These are phyloP conservation scores for Porites lobata DNA, from an alignment of 92 coral and sea anemone species.

Conservation along the genomic window DNA sequence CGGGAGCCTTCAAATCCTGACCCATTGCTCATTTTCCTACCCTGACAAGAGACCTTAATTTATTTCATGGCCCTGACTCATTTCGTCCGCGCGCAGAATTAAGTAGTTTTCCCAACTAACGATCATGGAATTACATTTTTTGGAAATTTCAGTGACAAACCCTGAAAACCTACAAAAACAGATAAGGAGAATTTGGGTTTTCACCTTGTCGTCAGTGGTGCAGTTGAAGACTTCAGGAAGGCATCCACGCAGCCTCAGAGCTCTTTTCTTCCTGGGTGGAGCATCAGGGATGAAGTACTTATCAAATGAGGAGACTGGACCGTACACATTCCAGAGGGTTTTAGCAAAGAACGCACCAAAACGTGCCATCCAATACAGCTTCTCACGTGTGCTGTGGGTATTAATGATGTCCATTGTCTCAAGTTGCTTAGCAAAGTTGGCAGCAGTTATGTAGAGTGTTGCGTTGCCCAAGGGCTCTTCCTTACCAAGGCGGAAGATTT, in stretches of 20 bases:
- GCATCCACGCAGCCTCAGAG: constrained; percentile 31
- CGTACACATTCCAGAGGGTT: constrained; percentile 56
- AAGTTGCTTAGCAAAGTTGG: constrained; percentile 65
- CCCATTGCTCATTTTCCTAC: too few species aligned
- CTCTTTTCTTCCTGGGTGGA: constrained; percentile 55
- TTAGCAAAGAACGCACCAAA: constrained; percentile 53
- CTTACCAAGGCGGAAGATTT: constrained; percentile 10
- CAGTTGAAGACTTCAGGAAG: constrained; percentile 40
- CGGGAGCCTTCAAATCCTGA: too few species aligned
- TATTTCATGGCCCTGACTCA: too few species aligned
- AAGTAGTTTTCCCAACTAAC: too few species aligned
- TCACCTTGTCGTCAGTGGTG: constrained; percentile 53
- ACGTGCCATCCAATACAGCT: constrained; percentile 44
- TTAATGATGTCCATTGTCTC: constrained; percentile 57
- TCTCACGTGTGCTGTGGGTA: constrained; percentile 41
- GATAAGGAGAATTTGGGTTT: neutral
- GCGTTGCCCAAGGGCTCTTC: constrained; percentile 48
- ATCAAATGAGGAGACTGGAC: constrained; percentile 35
- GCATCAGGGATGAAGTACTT: constrained; percentile 23
- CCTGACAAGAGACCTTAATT: too few species aligned
- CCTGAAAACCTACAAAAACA: too few species aligned
- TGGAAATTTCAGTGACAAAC: too few species aligned
- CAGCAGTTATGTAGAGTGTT: constrained; percentile 33
- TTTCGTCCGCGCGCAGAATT: too few species aligned
- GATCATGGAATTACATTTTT: too few species aligned